Base-by-base conservation (phyloP, 1,140 invertebrate species). In the Octopus bimaculoides region DNA sequence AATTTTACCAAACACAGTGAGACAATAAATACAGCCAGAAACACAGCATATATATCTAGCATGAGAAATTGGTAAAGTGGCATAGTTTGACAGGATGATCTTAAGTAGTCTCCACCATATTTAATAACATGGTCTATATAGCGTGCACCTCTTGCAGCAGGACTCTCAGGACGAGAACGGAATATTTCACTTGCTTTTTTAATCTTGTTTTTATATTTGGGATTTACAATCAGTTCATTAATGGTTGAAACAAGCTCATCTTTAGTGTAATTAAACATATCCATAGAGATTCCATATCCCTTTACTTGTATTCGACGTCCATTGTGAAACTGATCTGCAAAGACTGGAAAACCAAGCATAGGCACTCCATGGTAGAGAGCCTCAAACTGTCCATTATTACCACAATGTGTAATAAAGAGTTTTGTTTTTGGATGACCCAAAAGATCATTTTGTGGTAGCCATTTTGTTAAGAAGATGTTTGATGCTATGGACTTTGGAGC, bases 301-400 rank as follows among this genome's bases (percentile, higher is more conserved):
- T 82, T 84, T 4, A 56, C 53, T 20, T 69, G 76, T 41, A 83
- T 81, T 17, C 83, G 56, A n/a, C 76, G n/a, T 20, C 82, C 80
- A 85, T 93, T 93, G 12, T 88, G 88, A 10, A 81, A 83, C 84
- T 95, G 93, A 82, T 95, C 94, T 4, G 92, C 94, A 79, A 93
- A 92, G 78, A 95, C 87, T 6, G 95, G 95, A 83, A 95, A 92
- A 7, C 92, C 92, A 8, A 96, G 61, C 78, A 87, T 82, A 17
- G 86, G 86, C 14, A 87, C 81, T 0, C 82, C 86, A 78, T 85
- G 82, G 77, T 81, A 85, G 10, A 85, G 79, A 14, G 84, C 82
- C 74, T 87, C 86, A 78, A 82, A 84, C 52, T 82, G 77, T n/a
- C 84, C 82, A 79, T 82, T 84, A 9, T 81, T 83, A 5, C 86